Evolutionary conservation across 2,113 vertebrate species (phyloP).

Genomic region (Enhydra lutris): DNA sequence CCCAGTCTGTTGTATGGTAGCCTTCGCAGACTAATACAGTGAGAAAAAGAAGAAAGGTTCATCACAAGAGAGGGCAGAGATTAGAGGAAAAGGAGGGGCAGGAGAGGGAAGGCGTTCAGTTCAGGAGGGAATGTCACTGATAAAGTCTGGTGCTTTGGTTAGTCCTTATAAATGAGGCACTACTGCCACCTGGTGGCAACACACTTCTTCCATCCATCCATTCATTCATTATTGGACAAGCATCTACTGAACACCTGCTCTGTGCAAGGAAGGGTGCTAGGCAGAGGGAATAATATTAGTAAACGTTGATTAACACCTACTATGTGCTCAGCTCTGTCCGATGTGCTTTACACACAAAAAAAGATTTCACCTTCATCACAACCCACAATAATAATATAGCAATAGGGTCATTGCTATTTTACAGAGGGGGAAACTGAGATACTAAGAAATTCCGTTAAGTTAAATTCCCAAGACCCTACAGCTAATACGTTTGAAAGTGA

Average conservation of each 20-base stretch:
- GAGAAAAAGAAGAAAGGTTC: not conserved
- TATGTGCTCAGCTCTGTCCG: not conserved
- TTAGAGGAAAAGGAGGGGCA: not conserved
- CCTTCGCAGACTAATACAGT: not conserved
- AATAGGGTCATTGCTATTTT: not conserved
- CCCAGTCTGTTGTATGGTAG: not conserved
- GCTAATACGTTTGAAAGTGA: not conserved
- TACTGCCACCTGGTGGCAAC: slow-evolving; percentile 55
- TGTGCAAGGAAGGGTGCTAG: not conserved
- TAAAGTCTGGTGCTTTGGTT: not conserved
- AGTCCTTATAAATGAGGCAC: not conserved
- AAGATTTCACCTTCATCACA: not conserved
- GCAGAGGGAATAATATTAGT: not conserved
- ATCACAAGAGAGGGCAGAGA: not conserved
- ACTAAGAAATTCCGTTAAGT: not conserved
- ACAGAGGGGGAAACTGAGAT: not conserved
- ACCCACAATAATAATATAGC: not conserved
- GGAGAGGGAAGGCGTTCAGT: not conserved
- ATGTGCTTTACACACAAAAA: not conserved
- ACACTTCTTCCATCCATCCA: not conserved
- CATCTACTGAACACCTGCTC: not conserved
- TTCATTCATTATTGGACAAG: not conserved
- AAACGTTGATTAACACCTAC: not conserved
- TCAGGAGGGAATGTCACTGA: not conserved
- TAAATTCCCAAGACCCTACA: not conserved